Evolutionary conservation across 2,113 vertebrate genomes (phyloP).

Genomic region (Thalassarche chlororhynchos): DNA sequence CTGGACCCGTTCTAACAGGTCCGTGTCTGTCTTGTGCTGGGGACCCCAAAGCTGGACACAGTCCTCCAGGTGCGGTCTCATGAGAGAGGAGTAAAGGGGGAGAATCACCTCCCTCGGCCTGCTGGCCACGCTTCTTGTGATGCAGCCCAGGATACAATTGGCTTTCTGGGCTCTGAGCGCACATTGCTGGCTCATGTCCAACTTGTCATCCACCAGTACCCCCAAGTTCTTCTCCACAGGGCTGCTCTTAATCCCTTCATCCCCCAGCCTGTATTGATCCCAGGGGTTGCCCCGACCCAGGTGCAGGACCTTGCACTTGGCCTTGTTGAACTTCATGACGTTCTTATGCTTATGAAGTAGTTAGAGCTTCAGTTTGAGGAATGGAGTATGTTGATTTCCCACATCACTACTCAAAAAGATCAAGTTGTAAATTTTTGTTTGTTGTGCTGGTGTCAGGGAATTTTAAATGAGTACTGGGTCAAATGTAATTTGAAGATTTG

Average conservation of each 20-base stretch:
- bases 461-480: neutral
- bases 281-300: neutral
- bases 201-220: neutral
- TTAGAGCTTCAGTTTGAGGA: neutral
- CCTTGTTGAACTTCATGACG: neutral
- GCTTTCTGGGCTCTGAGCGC: neutral
- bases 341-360: neutral
- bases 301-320: neutral
- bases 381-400: neutral
- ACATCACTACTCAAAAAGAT: neutral
- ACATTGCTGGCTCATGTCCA: rapidly evolving
- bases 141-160: neutral
- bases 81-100: rapidly evolving
- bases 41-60: neutral
- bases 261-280: neutral
- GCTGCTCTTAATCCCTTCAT: neutral
- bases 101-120: neutral
- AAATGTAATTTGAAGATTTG: neutral
- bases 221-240: neutral
- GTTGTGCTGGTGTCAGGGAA: neutral
- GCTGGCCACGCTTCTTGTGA: neutral
- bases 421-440: neutral
- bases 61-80: neutral
- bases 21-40: neutral
- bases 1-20: neutral